Percentiles rank a stretch among this genome's conserved stretches.
Evolutionary conservation across 1,140 invertebrate species (phyloP).

Genomic region (Habropoda laboriosa): DNA sequence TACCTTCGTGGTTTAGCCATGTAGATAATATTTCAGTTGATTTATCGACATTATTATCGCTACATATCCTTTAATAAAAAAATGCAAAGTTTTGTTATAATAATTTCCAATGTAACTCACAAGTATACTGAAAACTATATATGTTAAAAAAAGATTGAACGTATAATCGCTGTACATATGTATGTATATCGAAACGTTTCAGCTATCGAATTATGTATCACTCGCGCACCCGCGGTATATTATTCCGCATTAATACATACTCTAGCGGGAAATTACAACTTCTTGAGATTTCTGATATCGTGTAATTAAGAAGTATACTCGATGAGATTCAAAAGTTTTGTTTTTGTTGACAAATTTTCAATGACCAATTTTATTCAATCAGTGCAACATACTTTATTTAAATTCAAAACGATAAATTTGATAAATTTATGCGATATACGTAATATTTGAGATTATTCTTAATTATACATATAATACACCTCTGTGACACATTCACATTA

Average conservation of each 20-base stretch:
- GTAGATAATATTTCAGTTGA: constrained; percentile 87
- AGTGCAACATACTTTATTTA: not conserved
- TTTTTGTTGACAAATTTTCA: not conserved
- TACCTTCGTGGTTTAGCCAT: constrained; percentile 86
- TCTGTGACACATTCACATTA: too few relatives aligned
- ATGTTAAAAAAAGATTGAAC: too few relatives aligned
- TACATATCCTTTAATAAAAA: constrained; percentile 88
- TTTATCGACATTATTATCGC: constrained; percentile 94
- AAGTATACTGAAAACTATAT: not conserved
- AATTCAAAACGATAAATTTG: not conserved
- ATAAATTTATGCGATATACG: not conserved
- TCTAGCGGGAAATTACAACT: not conserved
- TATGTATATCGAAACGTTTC: not conserved
- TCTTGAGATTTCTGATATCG: not conserved
- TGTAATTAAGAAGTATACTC: not conserved
- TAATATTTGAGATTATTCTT: not conserved
- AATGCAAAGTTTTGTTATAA: not conserved
- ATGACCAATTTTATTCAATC: not conserved
- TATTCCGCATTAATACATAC: not conserved
- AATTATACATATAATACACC: not conserved
- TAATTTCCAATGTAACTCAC: not conserved
- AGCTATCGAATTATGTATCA: not conserved
- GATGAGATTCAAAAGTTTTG: not conserved
- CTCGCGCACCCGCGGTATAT: not conserved
- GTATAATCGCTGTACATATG: too few relatives aligned